phyloP scores from a whole-genome alignment of 2,113 vertebrate genomes.

The Apteryx owenii region DNA sequence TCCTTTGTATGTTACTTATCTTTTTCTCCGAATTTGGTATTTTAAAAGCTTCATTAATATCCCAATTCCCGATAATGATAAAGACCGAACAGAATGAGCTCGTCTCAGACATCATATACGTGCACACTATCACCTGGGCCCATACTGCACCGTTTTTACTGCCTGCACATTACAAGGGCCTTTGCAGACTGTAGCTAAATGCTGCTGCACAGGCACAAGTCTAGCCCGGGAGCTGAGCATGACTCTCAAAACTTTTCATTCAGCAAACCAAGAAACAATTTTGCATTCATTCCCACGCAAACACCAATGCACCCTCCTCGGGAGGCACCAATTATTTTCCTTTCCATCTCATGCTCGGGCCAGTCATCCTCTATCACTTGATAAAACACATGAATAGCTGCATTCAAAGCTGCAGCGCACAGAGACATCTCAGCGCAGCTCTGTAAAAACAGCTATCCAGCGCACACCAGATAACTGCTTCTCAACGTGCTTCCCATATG shows the following conservation, averaged over 20 bases:
- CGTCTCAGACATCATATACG: not conserved
- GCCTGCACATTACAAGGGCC: not conserved
- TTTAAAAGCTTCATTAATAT: not conserved
- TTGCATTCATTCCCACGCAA: constrained; percentile 42
- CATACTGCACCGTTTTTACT: not conserved
- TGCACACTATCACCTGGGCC: not conserved
- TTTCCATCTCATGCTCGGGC: constrained; percentile 32
- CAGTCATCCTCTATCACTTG: constrained; percentile 24
- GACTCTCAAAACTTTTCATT: constrained; percentile 41
- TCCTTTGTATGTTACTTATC: not conserved
- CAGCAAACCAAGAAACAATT: constrained; percentile 46
- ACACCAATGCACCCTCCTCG: not conserved
- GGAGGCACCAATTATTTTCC: constrained; percentile 54
- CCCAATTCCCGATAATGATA: not conserved
- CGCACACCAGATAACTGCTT: not conserved
- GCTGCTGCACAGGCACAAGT: not conserved
- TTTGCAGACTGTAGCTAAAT: not conserved
- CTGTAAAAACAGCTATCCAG: constrained; percentile 2
- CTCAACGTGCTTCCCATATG: not conserved
- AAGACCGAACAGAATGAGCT: not conserved
- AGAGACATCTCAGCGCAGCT: constrained; percentile 26
- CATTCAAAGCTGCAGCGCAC: constrained; percentile 36
- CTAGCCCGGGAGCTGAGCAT: not conserved
- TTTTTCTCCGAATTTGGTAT: not conserved
- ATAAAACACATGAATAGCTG: constrained; percentile 36